Evolutionary conservation across 1,140 invertebrate species (phyloP), one percentile per base, ranked within the genome.

Genomic region (Grapholita molesta): DNA sequence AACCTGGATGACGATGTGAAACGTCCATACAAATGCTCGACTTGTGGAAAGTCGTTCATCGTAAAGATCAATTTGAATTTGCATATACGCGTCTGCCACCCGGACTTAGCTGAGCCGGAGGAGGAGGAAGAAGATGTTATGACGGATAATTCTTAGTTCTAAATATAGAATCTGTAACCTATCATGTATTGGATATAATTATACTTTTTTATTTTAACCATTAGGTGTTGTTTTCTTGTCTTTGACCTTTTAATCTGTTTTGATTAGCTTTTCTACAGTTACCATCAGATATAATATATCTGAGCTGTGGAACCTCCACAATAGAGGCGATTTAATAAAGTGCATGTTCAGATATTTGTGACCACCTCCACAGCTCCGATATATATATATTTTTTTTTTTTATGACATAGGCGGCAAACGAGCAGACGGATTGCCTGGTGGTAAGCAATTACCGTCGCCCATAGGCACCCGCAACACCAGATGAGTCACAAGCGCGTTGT

Each of bases 51-150:
- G 66, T 88, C 86, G 67, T 91, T 91, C 72, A 91, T 91, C 42
- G 86, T 91, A 18, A 89, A 90, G 71, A 91, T 91, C 6, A 91
- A 91, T 71, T 73, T 91, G 67, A 90, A 91, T 75, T 74, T 91
- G 6, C 89, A 91, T 64, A 90, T 90, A 65, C 73, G 88, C 65
- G 86, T 91, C 2, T 90, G 88, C 67, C 89, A 91, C 70, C 89
- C 89, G 0, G 88, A 91, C 68, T 66, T 91, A 3, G 89, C 85
- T 0, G 89, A 91, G 25, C 86, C 86, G 0, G 89, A 91, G 33
- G 89, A 91, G 24, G 89, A 91, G 12, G 89, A 91, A 5, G 88
- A 90, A 11, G 88, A 90, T 38, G 86, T 88, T 8, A 89, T 90
- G 86, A 89, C 88, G 32, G 88, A 90, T 67, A 88, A 90, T 61